Evolutionary conservation across 2,888 invertebrate genomes (phyloP), one percentile per base, ranked within the genome.

Genomic region (Ischnus inquisitorius): DNA sequence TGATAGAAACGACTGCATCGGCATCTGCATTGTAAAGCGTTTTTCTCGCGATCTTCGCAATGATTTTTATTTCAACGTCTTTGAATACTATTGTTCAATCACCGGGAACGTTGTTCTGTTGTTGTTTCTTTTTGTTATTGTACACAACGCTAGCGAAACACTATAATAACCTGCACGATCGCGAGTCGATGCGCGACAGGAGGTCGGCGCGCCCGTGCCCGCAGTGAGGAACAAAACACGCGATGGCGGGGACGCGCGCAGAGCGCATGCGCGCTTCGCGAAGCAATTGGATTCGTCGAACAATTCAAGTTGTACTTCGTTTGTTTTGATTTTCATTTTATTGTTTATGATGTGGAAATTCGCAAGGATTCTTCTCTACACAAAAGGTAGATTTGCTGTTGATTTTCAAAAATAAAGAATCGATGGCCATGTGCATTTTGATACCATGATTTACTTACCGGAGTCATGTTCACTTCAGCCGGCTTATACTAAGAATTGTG

Each of bases 1-100:
- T 39, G 46, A 74, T n/a, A 69, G 57, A 14, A 77, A 74, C 14
- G 72, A 19, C 16, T 54, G 64, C 16, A 51, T 46, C 39, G 72
- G 22, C 34, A 80, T 46, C 62, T 28, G 51, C 83, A 84, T 84
- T 46, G 25, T 16, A 43, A 34, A 34, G 8, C 34, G 34, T 34
- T 34, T 34, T 34, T 34, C 34, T 34, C 34, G 34, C 34, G 34
- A 34, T 8, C 5, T 8, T 4, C 4, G 8, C 34, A 34, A 34
- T 34, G 34, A 6, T 8, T 34, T 34, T 34, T 34, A 34, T 34
- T 34, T 6, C 8, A 34, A 6, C 1, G 34, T 34, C 19, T 10
- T 12, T 54, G 12, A 10, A 54, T 54, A 6, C 54, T 54, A 54
- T 54, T 22, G 22, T 54, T 54, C 19, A 10, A 54, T 12, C 22